Base-by-base conservation (phyloP, 2,113 vertebrate genomes). In the Rallus limicola region DNA sequence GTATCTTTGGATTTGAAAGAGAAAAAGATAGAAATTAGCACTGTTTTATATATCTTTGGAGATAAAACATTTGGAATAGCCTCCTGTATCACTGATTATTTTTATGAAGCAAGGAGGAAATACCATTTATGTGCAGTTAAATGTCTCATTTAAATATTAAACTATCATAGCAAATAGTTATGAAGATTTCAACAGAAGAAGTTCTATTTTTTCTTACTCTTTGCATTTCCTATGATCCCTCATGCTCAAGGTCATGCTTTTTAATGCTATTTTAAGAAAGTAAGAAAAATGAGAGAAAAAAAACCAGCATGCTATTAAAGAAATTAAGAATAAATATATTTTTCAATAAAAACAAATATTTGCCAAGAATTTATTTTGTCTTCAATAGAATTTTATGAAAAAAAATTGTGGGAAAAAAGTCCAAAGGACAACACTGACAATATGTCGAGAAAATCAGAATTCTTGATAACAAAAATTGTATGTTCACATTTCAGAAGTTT, bases 281-380 rank as follows among this genome's bases (percentile, higher is more conserved):
- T 2, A 62, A 81, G 2, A 12, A 44, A 2, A 8, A 14, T 12
- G 7, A 53, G 26, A 28, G 2, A 1, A 31, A 23, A 76, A 38
- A 15, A 3, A 1, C 0, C 24, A 50, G 23, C 9, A 20, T 28
- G 2, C 1, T 42, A 2, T 36, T 74, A 55, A 18, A 50, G 2
- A 83, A 83, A 74, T 59, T n/a, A 56, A 81, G 28, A 13, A 77
- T 3, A 81, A 81, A n/a, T 15, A 15, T 16, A 34, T 19, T 36
- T 91, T 50, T 34, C 21, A 71, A 24, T 58, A 69, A 77, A 89
- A 86, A 5, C 5, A 77, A 72, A 62, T 82, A 59, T 48, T 75
- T 59, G 3, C 10, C 16, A 72, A 24, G 8, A 63, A 29, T 65
- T 52, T n/a, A 1, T 31, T 74, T 24, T 65, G 3, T 50, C 48